These are phyloP conservation scores for Lasioglossum vierecki DNA, from an alignment of 2,888 invertebrate genomes.

Conservation along the genomic window DNA sequence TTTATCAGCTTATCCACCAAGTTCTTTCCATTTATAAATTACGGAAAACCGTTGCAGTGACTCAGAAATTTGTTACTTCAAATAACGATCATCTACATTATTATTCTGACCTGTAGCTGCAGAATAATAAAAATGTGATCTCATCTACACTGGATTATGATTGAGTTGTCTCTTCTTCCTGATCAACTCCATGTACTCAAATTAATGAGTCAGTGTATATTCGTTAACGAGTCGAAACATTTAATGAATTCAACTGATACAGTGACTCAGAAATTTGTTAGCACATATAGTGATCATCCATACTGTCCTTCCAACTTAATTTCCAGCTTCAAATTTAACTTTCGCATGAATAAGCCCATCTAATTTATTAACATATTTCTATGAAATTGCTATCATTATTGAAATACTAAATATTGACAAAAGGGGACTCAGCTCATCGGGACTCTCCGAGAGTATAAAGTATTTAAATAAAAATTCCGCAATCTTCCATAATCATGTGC, in stretches of 20 bases:
- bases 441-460: too few relatives aligned
- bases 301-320: not conserved
- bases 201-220: not conserved
- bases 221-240: not conserved
- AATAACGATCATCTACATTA: not conserved
- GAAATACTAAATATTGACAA: too few relatives aligned
- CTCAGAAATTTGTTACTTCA: constrained; percentile 1
- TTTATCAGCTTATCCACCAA: not conserved
- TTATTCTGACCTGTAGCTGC: not conserved
- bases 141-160: not conserved
- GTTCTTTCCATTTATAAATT: not conserved
- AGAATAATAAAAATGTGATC: not conserved
- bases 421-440: too few relatives aligned
- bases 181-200: not conserved
- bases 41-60: not conserved
- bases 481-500: too few relatives aligned
- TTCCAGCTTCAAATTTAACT: not conserved
- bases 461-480: too few relatives aligned
- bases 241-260: not conserved
- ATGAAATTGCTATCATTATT: too few relatives aligned
- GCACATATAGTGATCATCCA: not conserved
- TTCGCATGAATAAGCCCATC: not conserved
- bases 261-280: not conserved
- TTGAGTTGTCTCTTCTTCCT: not conserved
- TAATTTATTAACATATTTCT: not conserved